Conservation (phyloP, 2,797 vertebrate genomes). For the Columba guinea region DNA sequence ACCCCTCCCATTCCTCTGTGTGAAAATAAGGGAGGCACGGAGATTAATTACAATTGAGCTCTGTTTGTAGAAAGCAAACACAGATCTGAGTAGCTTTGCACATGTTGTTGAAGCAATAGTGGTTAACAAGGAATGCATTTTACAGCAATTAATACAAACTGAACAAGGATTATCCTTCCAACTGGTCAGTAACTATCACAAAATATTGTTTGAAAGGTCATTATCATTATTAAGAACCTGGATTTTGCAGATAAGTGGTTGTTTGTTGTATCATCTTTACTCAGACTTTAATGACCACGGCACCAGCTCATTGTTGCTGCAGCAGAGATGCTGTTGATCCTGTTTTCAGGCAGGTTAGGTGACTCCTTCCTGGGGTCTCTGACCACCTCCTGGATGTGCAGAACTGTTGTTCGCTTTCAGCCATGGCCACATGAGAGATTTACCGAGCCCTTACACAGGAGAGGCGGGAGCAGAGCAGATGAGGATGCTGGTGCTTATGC, state of each 20-base stretch:
- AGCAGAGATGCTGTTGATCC: background rate
- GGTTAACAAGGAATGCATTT: background rate
- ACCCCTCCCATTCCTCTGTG: background rate
- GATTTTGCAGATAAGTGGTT: background rate
- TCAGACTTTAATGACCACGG: background rate
- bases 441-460: background rate
- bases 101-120: background rate
- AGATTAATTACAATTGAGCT: background rate
- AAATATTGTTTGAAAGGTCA: background rate
- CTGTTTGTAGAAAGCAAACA: background rate
- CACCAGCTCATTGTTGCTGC: background rate
- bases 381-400: background rate
- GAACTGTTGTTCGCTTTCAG: background rate
- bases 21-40: background rate
- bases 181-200: background rate
- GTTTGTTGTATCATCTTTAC: background rate
- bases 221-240: background rate
- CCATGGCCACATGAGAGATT: background rate
- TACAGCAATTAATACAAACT: background rate
- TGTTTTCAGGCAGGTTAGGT: fast-evolving
- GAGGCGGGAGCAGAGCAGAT: background rate
- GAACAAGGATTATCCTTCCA: background rate
- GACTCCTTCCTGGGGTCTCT: background rate
- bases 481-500: background rate
- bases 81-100: background rate